A percentile compares a stretch with the other conserved stretches of the same genome.
These are phyloP conservation scores for Aplocera efformata DNA, from an alignment of 2,888 invertebrate genomes.

Conservation along the genomic window DNA sequence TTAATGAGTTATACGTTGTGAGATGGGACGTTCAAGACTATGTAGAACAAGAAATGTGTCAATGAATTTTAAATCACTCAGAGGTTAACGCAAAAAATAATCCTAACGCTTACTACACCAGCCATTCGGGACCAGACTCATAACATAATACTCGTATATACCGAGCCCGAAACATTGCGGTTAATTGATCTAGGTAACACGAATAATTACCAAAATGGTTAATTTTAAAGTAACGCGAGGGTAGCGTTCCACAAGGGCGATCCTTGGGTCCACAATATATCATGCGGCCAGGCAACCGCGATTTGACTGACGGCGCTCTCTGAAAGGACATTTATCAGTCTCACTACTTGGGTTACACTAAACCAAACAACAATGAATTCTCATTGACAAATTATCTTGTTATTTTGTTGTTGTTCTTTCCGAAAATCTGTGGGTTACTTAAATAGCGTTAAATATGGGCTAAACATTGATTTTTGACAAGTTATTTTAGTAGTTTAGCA, in stretches of 20 bases:
- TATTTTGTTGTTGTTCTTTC: slow-evolving; percentile 64
- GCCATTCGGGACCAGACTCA: slow-evolving; percentile 2
- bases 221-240: slow-evolving; percentile 68
- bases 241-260: slow-evolving; percentile 65
- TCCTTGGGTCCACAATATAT: slow-evolving; percentile 76
- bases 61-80: too few species aligned
- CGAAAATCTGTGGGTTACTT: not conserved
- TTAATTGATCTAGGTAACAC: slow-evolving; percentile 33
- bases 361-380: slow-evolving; percentile 80
- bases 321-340: slow-evolving; percentile 80
- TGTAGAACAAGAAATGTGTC: too few species aligned
- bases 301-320: slow-evolving; percentile 78
- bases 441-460: too few species aligned
- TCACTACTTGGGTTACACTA: slow-evolving; percentile 76
- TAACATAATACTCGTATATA: too few species aligned
- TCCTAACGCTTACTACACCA: slow-evolving; percentile 1
- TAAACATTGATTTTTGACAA: too few species aligned
- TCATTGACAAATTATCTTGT: slow-evolving; percentile 77
- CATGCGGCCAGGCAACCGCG: slow-evolving; percentile 79
- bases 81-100: not conserved
- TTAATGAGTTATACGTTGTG: too few species aligned
- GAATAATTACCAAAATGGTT: slow-evolving; percentile 58
- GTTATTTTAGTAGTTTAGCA: too few species aligned
- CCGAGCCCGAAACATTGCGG: slow-evolving; percentile 19
- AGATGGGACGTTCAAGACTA: too few species aligned